Percentiles rank a stretch among this genome's conserved stretches.
Conservation (phyloP, 2,113 vertebrate species). For the Carassius gibelio region DNA sequence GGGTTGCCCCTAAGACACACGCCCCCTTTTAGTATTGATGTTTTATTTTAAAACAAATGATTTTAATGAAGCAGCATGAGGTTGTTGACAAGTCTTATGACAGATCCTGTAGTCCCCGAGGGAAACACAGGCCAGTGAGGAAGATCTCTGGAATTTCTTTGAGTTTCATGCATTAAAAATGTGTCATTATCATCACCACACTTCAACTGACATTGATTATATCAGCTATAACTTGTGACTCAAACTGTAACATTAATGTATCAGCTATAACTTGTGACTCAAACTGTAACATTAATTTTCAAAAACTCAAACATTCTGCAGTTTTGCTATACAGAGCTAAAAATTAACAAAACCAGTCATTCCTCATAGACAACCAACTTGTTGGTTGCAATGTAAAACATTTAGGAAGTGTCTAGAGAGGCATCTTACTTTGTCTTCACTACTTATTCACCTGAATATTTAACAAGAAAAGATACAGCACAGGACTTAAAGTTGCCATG, state of each 20-base stretch:
- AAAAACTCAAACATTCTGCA: not conserved
- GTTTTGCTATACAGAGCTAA: not conserved
- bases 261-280: not conserved
- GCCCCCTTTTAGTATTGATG: not conserved
- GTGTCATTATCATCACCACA: not conserved
- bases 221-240: constrained; percentile 11
- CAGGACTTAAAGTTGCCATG: not conserved
- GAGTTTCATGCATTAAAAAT: not conserved
- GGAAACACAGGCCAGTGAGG: not conserved
- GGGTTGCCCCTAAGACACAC: not conserved
- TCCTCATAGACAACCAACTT: not conserved
- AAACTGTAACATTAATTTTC: not conserved
- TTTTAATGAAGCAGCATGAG: constrained; percentile 45
- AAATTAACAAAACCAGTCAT: not conserved
- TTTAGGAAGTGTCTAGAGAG: not conserved
- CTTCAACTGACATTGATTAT: not conserved
- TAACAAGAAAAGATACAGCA: not conserved
- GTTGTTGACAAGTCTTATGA: constrained; percentile 70
- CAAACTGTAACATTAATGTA: not conserved
- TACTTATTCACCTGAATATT: not conserved
- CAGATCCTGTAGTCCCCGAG: constrained; percentile 27
- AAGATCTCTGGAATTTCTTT: constrained; percentile 6
- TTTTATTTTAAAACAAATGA: constrained; percentile 56
- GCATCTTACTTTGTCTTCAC: not conserved
- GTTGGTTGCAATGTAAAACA: not conserved